phyloP scores from a whole-genome alignment of 2,888 invertebrate genomes.

The Chrysina gloriosa region DNA sequence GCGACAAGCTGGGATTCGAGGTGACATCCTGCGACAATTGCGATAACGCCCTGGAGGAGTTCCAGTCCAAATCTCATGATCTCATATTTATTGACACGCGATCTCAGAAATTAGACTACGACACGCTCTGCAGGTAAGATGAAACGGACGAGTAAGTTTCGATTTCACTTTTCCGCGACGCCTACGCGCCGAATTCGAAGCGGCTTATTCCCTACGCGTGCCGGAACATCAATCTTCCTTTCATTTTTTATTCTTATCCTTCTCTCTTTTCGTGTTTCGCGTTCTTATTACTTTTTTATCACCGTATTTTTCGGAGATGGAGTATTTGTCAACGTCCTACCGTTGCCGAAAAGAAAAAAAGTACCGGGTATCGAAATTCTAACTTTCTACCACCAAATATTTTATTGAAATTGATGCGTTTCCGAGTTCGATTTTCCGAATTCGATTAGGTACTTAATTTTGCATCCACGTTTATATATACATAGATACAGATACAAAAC shows the following conservation, averaged over 20 bases:
- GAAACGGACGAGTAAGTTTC: too few relatives aligned
- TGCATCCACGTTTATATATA: too few relatives aligned
- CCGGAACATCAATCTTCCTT: not conserved
- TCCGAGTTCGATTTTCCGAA: too few relatives aligned
- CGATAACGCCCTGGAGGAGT: conserved; percentile 69
- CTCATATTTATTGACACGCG: conserved; percentile 77
- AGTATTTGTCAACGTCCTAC: not conserved
- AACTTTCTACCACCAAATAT: too few relatives aligned
- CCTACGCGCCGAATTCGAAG: not conserved
- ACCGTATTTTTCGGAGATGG: not conserved
- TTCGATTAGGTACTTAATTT: too few relatives aligned
- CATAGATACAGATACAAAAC: too few relatives aligned
- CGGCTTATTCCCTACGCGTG: not conserved
- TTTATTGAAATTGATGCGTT: not conserved
- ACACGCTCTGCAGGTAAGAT: conserved; percentile 73
- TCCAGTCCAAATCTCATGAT: conserved; percentile 69
- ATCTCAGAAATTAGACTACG: conserved; percentile 72
- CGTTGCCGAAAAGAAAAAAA: too few relatives aligned
- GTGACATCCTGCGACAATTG: conserved; percentile 71
- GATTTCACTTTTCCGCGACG: not conserved
- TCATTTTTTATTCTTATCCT: not conserved
- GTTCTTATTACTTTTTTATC: not conserved
- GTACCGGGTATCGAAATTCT: too few relatives aligned
- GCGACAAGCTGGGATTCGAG: conserved; percentile 72
- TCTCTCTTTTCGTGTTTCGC: conserved; percentile 2